Percentiles rank a stretch among this genome's conserved stretches.
Conservation (phyloP, 2,888 invertebrate species). For the Rhyacophila evoluta region DNA sequence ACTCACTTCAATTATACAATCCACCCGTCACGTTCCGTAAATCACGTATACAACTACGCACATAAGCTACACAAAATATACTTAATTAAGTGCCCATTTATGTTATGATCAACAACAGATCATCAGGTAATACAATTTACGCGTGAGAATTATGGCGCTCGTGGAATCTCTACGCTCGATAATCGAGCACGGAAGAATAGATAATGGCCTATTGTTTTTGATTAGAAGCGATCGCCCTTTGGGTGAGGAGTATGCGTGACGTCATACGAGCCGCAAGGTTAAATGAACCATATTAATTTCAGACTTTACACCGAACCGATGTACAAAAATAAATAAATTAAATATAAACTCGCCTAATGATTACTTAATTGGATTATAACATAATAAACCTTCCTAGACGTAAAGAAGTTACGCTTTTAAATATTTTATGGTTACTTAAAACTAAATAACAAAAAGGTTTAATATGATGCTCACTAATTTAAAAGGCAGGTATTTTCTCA, state of each 20-base stretch:
- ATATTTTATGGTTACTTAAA: too few species aligned
- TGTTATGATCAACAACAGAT: neutral
- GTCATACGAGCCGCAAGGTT: neutral
- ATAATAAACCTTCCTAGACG: too few species aligned
- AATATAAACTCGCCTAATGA: too few species aligned
- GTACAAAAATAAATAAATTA: too few species aligned
- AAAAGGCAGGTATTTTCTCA: too few species aligned
- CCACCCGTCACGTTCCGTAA: neutral
- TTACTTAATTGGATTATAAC: too few species aligned
- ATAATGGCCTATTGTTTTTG: slow-evolving; percentile 8
- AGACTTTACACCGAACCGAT: too few species aligned
- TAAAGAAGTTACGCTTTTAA: too few species aligned
- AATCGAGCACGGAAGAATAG: slow-evolving; percentile 22
- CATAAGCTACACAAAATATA: neutral
- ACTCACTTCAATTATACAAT: too few species aligned
- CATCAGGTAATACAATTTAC: neutral
- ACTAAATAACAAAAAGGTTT: too few species aligned
- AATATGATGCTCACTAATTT: too few species aligned
- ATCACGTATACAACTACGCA: neutral
- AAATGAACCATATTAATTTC: too few species aligned
- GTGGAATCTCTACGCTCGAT: neutral
- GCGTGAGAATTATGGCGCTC: neutral
- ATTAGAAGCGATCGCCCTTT: neutral
- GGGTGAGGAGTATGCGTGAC: neutral
- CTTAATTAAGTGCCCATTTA: neutral